A percentile compares a stretch with the other conserved stretches of the same genome.
phyloP scores from a whole-genome alignment of 2,797 vertebrate species.

The Acrocephalus scirpaceus region DNA sequence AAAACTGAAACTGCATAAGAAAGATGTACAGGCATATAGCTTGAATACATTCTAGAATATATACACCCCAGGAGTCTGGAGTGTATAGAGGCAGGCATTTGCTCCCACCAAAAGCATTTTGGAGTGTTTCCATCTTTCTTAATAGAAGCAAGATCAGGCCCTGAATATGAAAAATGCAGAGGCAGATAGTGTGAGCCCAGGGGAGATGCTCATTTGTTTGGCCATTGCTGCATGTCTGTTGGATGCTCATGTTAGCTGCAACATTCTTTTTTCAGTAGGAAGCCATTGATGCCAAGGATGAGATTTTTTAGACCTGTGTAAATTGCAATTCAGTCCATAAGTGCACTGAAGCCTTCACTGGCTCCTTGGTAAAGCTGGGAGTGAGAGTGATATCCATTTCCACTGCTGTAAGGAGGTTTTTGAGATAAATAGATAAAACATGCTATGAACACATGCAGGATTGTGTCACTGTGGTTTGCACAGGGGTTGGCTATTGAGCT shows the following conservation, averaged over 20 bases:
- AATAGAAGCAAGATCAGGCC: constrained; percentile 38
- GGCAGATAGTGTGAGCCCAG: background rate
- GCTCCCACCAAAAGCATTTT: constrained; percentile 32
- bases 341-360: background rate
- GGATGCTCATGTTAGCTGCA: background rate
- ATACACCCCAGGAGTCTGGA: constrained; percentile 7
- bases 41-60: background rate
- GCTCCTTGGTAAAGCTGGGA: background rate
- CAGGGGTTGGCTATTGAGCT: background rate
- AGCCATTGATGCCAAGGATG: background rate
- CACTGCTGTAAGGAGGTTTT: background rate
- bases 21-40: constrained; percentile 2
- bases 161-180: background rate
- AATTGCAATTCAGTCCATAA: background rate
- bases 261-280: background rate
- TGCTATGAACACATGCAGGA: background rate
- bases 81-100: background rate
- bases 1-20: constrained; percentile 15
- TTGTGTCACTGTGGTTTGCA: background rate
- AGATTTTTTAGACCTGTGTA: background rate
- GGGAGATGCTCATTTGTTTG: background rate
- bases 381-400: background rate
- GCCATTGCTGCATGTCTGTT: background rate
- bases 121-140: constrained; percentile 42
- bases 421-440: background rate